These are phyloP conservation scores for Todiramphus saurophagus DNA, from an alignment of 2,113 vertebrate species.

Conservation along the genomic window DNA sequence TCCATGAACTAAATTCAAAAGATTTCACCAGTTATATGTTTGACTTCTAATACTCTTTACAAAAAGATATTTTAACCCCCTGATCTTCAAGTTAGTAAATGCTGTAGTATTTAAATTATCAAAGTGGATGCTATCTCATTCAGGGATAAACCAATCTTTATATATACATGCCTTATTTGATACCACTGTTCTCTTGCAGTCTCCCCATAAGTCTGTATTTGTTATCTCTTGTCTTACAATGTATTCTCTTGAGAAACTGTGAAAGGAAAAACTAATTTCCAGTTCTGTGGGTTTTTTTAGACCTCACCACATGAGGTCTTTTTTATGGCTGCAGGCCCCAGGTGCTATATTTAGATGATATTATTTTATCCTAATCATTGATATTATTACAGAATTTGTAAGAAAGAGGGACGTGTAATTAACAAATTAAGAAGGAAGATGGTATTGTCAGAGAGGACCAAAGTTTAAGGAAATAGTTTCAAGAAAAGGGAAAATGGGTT, in stretches of 20 bases:
- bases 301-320: neutral
- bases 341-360: neutral
- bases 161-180: neutral
- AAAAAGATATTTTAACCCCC: neutral
- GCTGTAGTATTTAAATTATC: neutral
- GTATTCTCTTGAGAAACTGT: neutral
- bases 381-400: neutral
- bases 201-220: neutral
- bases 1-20: neutral
- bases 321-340: neutral
- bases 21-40: neutral
- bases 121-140: neutral
- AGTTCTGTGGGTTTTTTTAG: neutral
- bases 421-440: neutral
- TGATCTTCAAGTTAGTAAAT: neutral
- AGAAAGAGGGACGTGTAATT: neutral
- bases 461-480: neutral
- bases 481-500: neutral
- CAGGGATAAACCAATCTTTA: neutral
- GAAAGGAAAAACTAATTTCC: conserved; percentile 24
- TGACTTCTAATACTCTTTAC: neutral
- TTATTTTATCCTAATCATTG: neutral
- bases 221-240: neutral
- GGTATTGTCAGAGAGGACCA: neutral
- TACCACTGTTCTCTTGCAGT: neutral